phyloP scores from a whole-genome alignment of 2,888 invertebrate genomes.

The Caradrina kadenii region DNA sequence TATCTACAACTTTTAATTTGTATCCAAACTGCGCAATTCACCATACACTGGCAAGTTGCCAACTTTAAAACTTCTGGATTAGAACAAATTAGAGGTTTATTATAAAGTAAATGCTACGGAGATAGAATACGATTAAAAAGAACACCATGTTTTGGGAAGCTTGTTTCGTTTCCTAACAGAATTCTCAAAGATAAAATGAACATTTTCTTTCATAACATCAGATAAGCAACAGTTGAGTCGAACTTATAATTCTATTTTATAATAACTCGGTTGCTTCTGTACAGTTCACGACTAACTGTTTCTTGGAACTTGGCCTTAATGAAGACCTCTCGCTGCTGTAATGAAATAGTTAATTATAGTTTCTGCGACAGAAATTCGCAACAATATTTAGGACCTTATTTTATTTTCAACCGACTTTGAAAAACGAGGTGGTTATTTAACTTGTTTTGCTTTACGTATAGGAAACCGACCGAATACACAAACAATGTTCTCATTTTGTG shows the following conservation, averaged over 20 bases:
- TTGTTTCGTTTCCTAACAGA: slow-evolving; percentile 6
- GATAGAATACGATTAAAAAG: slow-evolving; percentile 22
- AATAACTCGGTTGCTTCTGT: slow-evolving; percentile 65
- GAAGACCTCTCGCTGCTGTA: slow-evolving; percentile 60
- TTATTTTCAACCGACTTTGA: slow-evolving; percentile 14
- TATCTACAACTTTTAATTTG: slow-evolving; percentile 56
- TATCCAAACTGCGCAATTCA: slow-evolving; percentile 48
- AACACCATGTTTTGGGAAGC: slow-evolving; percentile 24
- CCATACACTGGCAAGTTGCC: slow-evolving; percentile 46
- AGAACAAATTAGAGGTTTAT: slow-evolving; percentile 47
- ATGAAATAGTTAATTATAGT: slow-evolving; percentile 67
- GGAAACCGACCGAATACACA: background rate
- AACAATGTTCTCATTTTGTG: background rate
- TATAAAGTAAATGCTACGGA: slow-evolving; percentile 31
- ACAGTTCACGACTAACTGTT: slow-evolving; percentile 68
- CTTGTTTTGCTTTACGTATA: background rate
- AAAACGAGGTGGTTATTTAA: background rate
- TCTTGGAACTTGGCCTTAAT: slow-evolving; percentile 63
- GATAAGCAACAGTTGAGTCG: slow-evolving; percentile 56
- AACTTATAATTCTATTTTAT: slow-evolving; percentile 68
- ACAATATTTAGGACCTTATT: slow-evolving; percentile 39
- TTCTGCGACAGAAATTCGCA: slow-evolving; percentile 49
- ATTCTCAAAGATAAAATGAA: slow-evolving; percentile 24
- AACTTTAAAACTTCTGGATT: slow-evolving; percentile 47
- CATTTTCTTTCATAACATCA: slow-evolving; percentile 45